Percentiles rank a stretch among this genome's conserved stretches.
Evolutionary conservation across 2,797 vertebrate genomes (phyloP).

Genomic region (Antennarius maculatus): DNA sequence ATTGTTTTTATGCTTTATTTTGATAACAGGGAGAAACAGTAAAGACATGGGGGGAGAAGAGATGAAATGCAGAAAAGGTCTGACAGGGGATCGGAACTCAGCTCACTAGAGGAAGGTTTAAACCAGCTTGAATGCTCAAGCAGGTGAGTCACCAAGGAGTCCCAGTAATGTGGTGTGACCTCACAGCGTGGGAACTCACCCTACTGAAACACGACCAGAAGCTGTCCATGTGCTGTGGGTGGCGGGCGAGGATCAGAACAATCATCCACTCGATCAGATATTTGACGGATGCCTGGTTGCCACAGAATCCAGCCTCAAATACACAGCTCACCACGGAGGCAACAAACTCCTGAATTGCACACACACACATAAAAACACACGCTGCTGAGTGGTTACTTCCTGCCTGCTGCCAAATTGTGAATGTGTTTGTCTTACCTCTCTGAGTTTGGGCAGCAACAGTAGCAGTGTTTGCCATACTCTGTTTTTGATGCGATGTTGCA

Average conservation of each 20-base stretch:
- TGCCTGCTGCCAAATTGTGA: background rate
- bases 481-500: slow-evolving; percentile 93
- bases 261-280: slow-evolving; percentile 94
- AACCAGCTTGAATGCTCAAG: too few species aligned
- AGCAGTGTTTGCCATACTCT: slow-evolving; percentile 92
- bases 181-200: slow-evolving; percentile 58
- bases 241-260: slow-evolving; percentile 85
- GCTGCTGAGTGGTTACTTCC: slow-evolving; percentile 12
- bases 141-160: too few species aligned
- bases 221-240: slow-evolving; percentile 84
- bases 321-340: slow-evolving; percentile 77
- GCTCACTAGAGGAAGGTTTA: too few species aligned
- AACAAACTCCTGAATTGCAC: slow-evolving; percentile 84
- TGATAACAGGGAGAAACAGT: too few species aligned
- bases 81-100: too few species aligned
- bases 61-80: too few species aligned
- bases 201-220: slow-evolving; percentile 90
- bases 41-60: too few species aligned
- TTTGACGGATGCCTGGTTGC: slow-evolving; percentile 95
- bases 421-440: slow-evolving; percentile 78
- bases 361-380: slow-evolving; percentile 3
- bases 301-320: slow-evolving; percentile 88
- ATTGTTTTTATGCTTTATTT: too few species aligned
- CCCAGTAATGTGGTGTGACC: background rate
- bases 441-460: slow-evolving; percentile 88